Conservation (phyloP, 2,797 vertebrate species). For the Gymnothorax javanicus region DNA sequence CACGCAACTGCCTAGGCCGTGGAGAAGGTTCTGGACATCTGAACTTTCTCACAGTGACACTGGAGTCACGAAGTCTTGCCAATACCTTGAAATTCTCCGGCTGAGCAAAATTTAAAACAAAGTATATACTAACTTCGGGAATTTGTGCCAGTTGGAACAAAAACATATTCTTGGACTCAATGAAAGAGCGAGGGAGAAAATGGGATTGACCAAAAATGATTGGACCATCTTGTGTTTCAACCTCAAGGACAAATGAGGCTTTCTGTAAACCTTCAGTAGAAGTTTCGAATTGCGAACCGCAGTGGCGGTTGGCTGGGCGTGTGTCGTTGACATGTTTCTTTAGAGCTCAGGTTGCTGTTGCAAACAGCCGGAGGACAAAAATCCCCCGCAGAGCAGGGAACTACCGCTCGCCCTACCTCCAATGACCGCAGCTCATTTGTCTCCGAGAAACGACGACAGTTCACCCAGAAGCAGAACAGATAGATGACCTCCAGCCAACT, state of each 20-base stretch:
- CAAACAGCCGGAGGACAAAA: neutral
- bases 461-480: constrained; percentile 20
- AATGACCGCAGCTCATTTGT: neutral
- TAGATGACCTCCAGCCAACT: constrained; percentile 4
- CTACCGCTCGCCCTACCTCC: neutral
- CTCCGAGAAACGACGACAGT: constrained; percentile 17
- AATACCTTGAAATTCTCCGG: neutral
- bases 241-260: neutral
- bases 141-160: neutral
- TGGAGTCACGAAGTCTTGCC: neutral
- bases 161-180: neutral
- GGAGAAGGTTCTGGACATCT: neutral
- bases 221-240: neutral
- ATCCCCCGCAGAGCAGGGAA: neutral
- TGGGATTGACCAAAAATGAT: neutral
- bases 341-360: neutral
- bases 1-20: neutral
- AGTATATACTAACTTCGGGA: neutral
- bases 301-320: constrained; percentile 1
- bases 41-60: neutral
- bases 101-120: neutral
- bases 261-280: neutral
- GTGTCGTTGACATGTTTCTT: neutral
- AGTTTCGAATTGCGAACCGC: neutral
- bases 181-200: neutral